phyloP scores from a whole-genome alignment of 2,113 vertebrate species.

The Macquaria ambigua region DNA sequence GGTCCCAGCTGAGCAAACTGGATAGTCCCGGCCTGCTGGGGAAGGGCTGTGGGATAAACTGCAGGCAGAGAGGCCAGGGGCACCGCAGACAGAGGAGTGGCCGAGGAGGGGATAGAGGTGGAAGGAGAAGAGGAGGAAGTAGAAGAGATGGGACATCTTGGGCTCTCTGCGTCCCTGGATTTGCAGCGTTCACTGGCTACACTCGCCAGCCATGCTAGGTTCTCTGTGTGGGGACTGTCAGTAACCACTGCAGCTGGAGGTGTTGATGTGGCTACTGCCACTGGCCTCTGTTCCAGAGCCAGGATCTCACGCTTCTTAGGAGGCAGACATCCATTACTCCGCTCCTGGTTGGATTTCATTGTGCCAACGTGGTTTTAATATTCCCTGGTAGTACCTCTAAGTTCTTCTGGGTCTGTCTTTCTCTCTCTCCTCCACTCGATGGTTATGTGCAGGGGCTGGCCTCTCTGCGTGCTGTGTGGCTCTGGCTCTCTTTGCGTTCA shows the following conservation, averaged over 20 bases:
- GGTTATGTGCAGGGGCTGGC: conserved; percentile 19
- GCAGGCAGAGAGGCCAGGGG: conserved; percentile 91
- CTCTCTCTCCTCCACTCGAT: conserved; percentile 38
- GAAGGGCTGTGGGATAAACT: conserved; percentile 89
- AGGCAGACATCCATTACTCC: conserved; percentile 98
- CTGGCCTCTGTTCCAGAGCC: conserved; percentile 92
- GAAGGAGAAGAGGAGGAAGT: conserved; percentile 68
- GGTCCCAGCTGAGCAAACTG: conserved; percentile 94
- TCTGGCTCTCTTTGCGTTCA: conserved; percentile 86
- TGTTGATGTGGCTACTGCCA: conserved; percentile 82
- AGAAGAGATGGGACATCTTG: conserved; percentile 84
- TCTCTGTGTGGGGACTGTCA: conserved; percentile 86
- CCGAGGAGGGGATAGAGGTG: conserved; percentile 65
- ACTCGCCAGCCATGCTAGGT: conserved; percentile 92
- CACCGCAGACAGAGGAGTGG: conserved; percentile 84
- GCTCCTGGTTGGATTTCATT: conserved; percentile 99
- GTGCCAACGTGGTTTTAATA: conserved; percentile 66
- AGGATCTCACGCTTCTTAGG: conserved; percentile 99
- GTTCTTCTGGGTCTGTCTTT: conserved; percentile 37
- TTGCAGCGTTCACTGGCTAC: conserved; percentile 86
- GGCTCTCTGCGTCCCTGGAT: conserved; percentile 86
- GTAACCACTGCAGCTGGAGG: conserved; percentile 82
- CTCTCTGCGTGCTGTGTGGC: conserved; percentile 30
- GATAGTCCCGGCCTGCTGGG: conserved; percentile 91
- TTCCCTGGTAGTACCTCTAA: conserved; percentile 27